Conservation (phyloP, 2,113 vertebrate genomes). For the Pristiophorus japonicus region DNA sequence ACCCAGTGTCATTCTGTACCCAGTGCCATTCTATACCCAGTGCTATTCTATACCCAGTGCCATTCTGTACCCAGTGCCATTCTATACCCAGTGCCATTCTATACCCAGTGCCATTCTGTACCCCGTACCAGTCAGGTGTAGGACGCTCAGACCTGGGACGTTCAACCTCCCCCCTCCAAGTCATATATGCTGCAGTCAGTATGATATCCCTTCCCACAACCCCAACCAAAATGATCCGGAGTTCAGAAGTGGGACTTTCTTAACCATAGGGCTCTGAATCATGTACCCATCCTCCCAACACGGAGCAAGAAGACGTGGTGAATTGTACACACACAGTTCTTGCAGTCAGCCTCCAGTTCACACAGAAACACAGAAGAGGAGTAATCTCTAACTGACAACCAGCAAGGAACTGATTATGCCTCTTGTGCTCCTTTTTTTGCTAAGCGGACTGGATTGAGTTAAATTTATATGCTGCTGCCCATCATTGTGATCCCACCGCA, state of each 20-base stretch:
- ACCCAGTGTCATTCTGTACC: too few species aligned
- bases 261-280: background rate
- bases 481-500: background rate
- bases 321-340: background rate
- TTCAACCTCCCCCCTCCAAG: background rate
- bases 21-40: background rate
- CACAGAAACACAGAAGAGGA: background rate
- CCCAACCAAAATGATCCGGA: background rate
- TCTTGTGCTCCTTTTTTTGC: background rate
- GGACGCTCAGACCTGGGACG: background rate
- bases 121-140: background rate
- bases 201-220: background rate
- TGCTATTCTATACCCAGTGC: background rate
- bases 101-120: background rate
- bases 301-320: background rate
- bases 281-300: too few species aligned
- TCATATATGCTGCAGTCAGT: background rate
- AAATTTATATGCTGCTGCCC: background rate
- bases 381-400: background rate
- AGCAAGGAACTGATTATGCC: background rate
- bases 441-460: too few species aligned
- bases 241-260: background rate
- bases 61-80: background rate
- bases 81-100: background rate
- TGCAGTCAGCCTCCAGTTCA: background rate